A percentile compares a stretch with the other conserved stretches of the same genome.
Conservation (phyloP, 2,113 vertebrate genomes). For the Ardeotis arabs region DNA sequence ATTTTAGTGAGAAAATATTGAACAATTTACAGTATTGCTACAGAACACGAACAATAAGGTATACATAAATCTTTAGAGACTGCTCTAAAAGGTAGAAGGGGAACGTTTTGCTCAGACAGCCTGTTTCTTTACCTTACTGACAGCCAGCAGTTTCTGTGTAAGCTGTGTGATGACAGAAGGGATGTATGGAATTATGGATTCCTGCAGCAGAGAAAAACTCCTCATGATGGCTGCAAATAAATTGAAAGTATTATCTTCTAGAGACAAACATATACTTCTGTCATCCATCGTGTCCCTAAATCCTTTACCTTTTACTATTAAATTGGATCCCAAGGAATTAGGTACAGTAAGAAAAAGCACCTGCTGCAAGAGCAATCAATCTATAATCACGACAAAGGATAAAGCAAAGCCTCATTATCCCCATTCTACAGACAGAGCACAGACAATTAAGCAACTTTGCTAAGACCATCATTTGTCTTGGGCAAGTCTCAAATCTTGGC, state of each 20-base stretch:
- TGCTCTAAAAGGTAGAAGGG: not conserved
- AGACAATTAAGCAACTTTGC: not conserved
- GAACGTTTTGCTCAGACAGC: not conserved
- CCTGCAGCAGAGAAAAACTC: slow-evolving; percentile 97
- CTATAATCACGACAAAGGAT: not conserved
- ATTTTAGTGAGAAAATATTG: not conserved
- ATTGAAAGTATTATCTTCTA: slow-evolving; percentile 13
- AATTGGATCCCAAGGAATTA: not conserved
- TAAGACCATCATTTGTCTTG: not conserved
- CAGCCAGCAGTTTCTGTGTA: slow-evolving; percentile 94
- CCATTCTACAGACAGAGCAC: not conserved
- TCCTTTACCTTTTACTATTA: not conserved
- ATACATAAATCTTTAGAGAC: not conserved
- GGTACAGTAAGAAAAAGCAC: not conserved
- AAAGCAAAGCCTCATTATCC: not conserved
- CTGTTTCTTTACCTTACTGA: slow-evolving; percentile 90
- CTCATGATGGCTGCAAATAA: slow-evolving; percentile 93
- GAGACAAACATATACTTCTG: not conserved
- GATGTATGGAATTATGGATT: slow-evolving; percentile 94
- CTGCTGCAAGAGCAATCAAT: not conserved
- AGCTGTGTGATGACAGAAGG: slow-evolving; percentile 95
- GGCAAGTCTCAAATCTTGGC: not conserved
- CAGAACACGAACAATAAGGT: not conserved
- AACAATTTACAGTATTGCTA: not conserved
- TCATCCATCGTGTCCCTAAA: not conserved